These are phyloP conservation scores for Vicugna pacos DNA, from an alignment of 2,113 vertebrate genomes.

Conservation along the genomic window DNA sequence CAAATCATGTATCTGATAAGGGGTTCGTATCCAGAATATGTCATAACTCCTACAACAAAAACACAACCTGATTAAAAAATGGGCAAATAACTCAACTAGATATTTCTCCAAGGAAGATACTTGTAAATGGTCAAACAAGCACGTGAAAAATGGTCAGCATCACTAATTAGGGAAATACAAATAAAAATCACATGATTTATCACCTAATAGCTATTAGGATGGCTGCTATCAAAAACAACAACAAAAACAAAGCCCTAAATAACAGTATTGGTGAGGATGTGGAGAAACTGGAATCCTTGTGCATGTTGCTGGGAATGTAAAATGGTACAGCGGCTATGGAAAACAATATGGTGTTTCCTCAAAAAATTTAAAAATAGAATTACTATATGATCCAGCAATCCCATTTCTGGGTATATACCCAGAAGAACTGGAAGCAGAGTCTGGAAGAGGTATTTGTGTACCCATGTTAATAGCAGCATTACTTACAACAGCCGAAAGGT, in stretches of 20 bases:
- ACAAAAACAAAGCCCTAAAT: not conserved
- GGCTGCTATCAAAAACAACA: not conserved
- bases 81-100: not conserved
- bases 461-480: not conserved
- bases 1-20: not conserved
- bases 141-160: not conserved
- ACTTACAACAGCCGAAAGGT: not conserved
- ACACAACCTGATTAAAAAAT: not conserved
- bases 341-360: not conserved
- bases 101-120: not conserved
- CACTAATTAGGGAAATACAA: slow-evolving; percentile 19
- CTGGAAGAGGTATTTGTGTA: not conserved
- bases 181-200: not conserved
- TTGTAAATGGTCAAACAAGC: not conserved
- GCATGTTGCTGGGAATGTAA: not conserved
- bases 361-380: not conserved
- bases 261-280: not conserved
- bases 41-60: not conserved
- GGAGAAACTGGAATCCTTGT: not conserved
- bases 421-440: not conserved
- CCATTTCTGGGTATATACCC: not conserved
- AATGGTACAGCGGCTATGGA: not conserved
- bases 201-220: not conserved
- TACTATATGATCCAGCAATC: not conserved
- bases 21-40: not conserved